Percentiles rank a stretch among this genome's conserved stretches.
Evolutionary conservation across 35 echinoderm and acorn worm genomes (phyloP).

Genomic region (Ophioderma brevispina): DNA sequence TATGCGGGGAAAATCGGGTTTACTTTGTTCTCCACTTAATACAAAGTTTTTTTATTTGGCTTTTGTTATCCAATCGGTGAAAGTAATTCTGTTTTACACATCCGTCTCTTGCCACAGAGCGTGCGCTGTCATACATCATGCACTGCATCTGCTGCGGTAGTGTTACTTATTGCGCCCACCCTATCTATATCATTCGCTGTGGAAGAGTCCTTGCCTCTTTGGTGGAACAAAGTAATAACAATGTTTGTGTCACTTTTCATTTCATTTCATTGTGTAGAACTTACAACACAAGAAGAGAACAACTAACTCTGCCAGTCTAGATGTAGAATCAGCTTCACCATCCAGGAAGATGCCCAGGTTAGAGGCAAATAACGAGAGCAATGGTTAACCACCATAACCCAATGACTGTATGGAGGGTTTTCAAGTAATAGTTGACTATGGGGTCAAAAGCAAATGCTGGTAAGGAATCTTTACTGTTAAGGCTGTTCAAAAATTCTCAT

Average conservation of each 20-base stretch:
- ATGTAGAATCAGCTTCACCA: slow-evolving; percentile 68
- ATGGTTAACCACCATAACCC: not conserved
- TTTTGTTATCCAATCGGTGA: too few species aligned
- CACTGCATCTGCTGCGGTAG: not conserved
- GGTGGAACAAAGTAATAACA: not conserved
- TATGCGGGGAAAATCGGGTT: too few species aligned
- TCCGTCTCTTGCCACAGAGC: too few species aligned
- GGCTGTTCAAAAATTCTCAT: too few species aligned
- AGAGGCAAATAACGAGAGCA: slow-evolving; percentile 48
- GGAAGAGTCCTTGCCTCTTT: not conserved
- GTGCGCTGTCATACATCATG: not conserved
- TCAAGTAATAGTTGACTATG: too few species aligned
- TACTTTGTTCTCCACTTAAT: too few species aligned
- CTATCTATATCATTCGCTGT: not conserved
- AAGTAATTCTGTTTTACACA: too few species aligned
- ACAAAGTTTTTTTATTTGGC: too few species aligned
- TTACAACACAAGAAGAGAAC: slow-evolving; percentile 87
- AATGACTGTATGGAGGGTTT: too few species aligned
- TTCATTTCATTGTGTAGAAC: slow-evolving; percentile 47
- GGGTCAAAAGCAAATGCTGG: too few species aligned
- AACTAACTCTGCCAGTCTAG: slow-evolving; percentile 54
- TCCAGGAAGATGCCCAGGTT: slow-evolving; percentile 82
- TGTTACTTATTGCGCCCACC: not conserved
- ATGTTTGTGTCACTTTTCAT: not conserved
- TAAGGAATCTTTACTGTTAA: too few species aligned